Percentiles rank a stretch among this genome's conserved stretches.
Conservation (phyloP, 1,140 invertebrate species). For the Semibalanus balanoides region DNA sequence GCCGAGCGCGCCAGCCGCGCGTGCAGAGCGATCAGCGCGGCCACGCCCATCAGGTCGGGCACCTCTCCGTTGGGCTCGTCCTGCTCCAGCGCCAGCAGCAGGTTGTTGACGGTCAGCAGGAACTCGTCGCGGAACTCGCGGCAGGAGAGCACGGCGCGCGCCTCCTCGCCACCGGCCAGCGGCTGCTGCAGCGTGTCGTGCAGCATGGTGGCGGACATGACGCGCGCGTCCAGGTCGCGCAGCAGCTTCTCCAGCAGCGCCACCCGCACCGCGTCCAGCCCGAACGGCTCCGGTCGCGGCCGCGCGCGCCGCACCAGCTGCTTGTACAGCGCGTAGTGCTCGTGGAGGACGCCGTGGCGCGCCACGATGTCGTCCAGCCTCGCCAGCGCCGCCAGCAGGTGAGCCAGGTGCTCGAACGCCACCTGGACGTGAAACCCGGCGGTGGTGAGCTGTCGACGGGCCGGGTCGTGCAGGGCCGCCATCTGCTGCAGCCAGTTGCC, state of each 20-base stretch:
- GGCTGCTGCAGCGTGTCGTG: slow-evolving; percentile 30
- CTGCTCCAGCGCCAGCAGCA: slow-evolving; percentile 13
- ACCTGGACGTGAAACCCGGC: slow-evolving; percentile 31
- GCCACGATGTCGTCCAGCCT: slow-evolving; percentile 55
- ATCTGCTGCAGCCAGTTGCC: slow-evolving; percentile 50
- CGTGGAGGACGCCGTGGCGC: slow-evolving; percentile 40
- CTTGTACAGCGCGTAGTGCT: slow-evolving; percentile 55
- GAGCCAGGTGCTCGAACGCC: slow-evolving; percentile 46
- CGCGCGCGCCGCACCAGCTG: slow-evolving; percentile 49
- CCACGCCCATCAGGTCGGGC: slow-evolving; percentile 16
- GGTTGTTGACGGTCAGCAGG: not conserved
- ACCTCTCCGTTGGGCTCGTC: slow-evolving; percentile 22
- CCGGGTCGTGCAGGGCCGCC: slow-evolving; percentile 38
- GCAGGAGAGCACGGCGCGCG: slow-evolving; percentile 39
- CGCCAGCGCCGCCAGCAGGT: slow-evolving; percentile 50
- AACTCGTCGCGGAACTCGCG: slow-evolving; percentile 8
- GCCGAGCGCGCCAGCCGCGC: slow-evolving; percentile 7
- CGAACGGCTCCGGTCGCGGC: slow-evolving; percentile 48
- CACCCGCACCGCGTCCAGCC: slow-evolving; percentile 39
- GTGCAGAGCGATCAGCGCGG: slow-evolving; percentile 7
- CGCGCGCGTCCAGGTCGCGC: slow-evolving; percentile 41
- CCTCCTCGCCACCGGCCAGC: slow-evolving; percentile 40
- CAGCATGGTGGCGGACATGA: slow-evolving; percentile 23
- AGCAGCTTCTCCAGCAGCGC: slow-evolving; percentile 49
- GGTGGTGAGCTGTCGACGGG: not conserved